A percentile compares a stretch with the other conserved stretches of the same genome.
Evolutionary conservation across 2,797 vertebrate species (phyloP).

Genomic region (Spheniscus humboldti): DNA sequence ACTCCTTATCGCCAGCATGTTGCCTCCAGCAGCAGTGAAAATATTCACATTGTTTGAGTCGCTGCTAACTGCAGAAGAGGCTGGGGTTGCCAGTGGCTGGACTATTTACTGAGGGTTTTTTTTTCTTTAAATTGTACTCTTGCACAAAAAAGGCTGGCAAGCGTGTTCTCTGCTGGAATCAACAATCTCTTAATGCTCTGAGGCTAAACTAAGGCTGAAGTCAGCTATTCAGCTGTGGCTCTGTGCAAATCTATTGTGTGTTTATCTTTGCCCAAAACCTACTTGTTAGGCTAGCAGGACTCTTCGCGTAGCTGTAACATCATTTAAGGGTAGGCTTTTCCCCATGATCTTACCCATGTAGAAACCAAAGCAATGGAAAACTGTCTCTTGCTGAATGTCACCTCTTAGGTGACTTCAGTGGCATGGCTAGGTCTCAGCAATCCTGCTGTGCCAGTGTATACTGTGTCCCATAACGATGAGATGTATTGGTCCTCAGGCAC

Average conservation of each 20-base stretch:
- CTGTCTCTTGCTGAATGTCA: background rate
- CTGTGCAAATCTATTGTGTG: background rate
- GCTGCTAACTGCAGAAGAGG: background rate
- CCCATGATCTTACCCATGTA: background rate
- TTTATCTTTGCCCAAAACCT: background rate
- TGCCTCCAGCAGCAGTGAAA: constrained; percentile 41
- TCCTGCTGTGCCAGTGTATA: accelerated
- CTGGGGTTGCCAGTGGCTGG: background rate
- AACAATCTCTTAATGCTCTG: background rate
- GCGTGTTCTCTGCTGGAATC: background rate
- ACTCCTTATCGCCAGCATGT: background rate
- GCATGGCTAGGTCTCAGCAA: accelerated
- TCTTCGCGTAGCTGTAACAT: background rate
- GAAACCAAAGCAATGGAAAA: background rate
- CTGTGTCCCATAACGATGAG: background rate
- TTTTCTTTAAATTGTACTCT: background rate
- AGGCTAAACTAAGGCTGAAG: constrained; percentile 12
- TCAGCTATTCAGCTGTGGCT: background rate
- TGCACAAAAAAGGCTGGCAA: constrained; percentile 2
- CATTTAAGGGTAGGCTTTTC: background rate
- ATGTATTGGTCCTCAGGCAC: background rate
- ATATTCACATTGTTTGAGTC: background rate
- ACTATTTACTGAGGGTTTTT: background rate
- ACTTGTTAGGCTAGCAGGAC: background rate
- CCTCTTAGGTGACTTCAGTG: background rate